Evolutionary conservation across 1,140 invertebrate genomes (phyloP).

Genomic region (Scaptomyza pallida): DNA sequence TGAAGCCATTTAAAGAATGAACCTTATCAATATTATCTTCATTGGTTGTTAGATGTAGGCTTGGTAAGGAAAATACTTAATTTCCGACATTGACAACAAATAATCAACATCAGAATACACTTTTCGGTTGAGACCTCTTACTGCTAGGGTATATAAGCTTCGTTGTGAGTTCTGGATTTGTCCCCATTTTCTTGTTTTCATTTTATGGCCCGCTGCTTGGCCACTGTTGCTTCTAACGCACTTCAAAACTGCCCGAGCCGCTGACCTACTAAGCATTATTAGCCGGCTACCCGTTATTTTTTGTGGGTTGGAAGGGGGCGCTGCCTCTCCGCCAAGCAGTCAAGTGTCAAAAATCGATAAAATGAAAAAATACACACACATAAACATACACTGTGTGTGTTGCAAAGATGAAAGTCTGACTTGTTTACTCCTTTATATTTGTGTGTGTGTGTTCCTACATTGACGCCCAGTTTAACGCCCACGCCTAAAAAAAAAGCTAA

Average conservation of each 20-base stretch:
- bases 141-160: neutral
- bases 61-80: no score
- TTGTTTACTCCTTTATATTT: constrained; percentile 39
- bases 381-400: neutral
- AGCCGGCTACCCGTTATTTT: constrained; percentile 59
- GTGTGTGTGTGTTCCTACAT: neutral
- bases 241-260: constrained; percentile 64
- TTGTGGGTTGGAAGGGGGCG: neutral
- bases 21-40: no score
- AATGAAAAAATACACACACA: constrained; percentile 38
- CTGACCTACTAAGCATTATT: constrained; percentile 79
- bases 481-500: constrained; percentile 29
- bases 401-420: constrained; percentile 19
- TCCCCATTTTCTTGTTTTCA: neutral
- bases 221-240: constrained; percentile 78
- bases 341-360: constrained; percentile 75
- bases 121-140: no score
- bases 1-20: no score
- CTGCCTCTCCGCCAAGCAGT: constrained; percentile 27
- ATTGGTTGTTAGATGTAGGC: no score
- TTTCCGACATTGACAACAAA: no score
- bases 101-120: no score
- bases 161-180: neutral
- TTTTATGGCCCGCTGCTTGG: constrained; percentile 54
- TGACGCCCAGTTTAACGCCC: constrained; percentile 11